phyloP scores from a whole-genome alignment of 2,888 invertebrate genomes.

The Cantharis flavilabris region DNA sequence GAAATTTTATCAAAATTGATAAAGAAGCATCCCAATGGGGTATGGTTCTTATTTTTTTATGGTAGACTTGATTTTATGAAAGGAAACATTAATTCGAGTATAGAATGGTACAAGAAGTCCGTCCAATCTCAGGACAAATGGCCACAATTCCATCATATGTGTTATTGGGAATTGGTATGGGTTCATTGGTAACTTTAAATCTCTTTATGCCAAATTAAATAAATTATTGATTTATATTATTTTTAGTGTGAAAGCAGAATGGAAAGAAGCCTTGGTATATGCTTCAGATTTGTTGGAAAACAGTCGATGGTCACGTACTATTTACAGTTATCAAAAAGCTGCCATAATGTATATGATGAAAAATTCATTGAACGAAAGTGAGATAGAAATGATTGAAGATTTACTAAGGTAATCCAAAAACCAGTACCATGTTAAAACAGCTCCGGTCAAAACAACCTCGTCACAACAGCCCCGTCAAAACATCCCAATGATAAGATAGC shows the following conservation, averaged over 20 bases:
- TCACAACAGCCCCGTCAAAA: no score
- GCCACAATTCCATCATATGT: conserved; percentile 91
- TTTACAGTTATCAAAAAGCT: conserved; percentile 90
- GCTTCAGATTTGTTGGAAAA: conserved; percentile 73
- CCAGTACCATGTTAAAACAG: no score
- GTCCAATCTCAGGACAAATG: conserved; percentile 83
- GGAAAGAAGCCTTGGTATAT: conserved; percentile 76
- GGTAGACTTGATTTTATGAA: conserved; percentile 83
- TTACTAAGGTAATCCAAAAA: conserved; percentile 66
- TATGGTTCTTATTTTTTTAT: conserved; percentile 90
- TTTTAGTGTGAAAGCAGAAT: conserved; percentile 69
- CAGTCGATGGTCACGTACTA: conserved; percentile 90
- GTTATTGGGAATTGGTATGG: conserved; percentile 95
- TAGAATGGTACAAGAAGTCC: conserved; percentile 77
- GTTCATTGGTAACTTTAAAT: conserved; percentile 68
- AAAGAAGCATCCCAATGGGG: conserved; percentile 78
- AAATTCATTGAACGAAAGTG: conserved; percentile 57
- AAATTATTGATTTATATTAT: neutral
- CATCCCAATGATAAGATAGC: no score
- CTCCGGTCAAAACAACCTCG: no score
- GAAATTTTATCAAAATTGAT: conserved; percentile 77
- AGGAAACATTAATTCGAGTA: conserved; percentile 73
- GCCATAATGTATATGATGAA: conserved; percentile 78
- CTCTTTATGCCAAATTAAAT: neutral
- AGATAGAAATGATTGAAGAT: conserved; percentile 62